Base-by-base conservation (phyloP, 2,888 invertebrate genomes). In the Dexiosoma caninum region DNA sequence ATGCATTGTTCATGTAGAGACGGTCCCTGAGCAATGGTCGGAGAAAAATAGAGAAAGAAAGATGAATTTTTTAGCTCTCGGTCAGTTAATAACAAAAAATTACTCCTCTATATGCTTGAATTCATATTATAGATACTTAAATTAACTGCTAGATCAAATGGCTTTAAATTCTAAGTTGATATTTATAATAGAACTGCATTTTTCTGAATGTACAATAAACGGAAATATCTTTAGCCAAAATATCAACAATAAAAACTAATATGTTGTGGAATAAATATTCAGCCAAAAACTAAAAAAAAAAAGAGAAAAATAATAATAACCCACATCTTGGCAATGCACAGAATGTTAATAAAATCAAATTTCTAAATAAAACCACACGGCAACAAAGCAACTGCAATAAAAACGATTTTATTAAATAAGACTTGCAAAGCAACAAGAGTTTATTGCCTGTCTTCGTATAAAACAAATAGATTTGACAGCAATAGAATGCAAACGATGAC, bases 401-500 rank as follows among this genome's bases (percentile, higher is more conserved):
- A 75, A 53, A 49, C 14, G 42, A 23, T 9, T 42, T 55, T n/a
- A 37, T 14, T 57, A 67, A 64, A 32, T n/a, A 62, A 23, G 16
- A 64, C 12, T 35, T 21, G 32, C 9, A 49, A 42, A 77, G 35
- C 57, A 74, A 46, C 51, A 59, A 37, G 57, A 57, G 21, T 23
- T 57, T n/a, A n/a, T n/a, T 6, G 23, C 21, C 57, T n/a, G 14
- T 7, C 37, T 32, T 53, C 40, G n/a, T 21, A 21, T 49, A 42
- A 42, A 72, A 40, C 35, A 71, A 37, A 46, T 19, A 69, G n/a
- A 42, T 64, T 69, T 75, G 32, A 53, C 42, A 42, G 67, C 75
- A 78, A 60, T 74, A 71, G 77, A 83, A 80, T 80, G 69, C 72
- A 53, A 82, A 82, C 82, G 78, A 82, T 83, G 82, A 82, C 82